Conservation (phyloP, 2,888 invertebrate genomes). For the Furcula furcula region DNA sequence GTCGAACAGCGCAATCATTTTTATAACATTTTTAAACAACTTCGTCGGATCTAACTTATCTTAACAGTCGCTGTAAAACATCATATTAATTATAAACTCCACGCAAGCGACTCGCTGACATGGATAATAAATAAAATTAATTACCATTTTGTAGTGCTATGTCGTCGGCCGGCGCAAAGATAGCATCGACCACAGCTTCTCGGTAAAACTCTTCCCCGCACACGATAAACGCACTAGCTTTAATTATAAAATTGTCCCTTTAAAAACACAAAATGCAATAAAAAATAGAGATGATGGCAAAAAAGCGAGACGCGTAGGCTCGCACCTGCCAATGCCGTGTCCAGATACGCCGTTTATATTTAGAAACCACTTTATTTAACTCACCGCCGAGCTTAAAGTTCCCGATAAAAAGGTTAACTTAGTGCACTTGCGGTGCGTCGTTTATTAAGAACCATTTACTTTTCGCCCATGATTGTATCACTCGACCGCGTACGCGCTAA, state of each 20-base stretch:
- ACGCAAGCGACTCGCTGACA: slow-evolving; percentile 15
- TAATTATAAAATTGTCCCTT: slow-evolving; percentile 75
- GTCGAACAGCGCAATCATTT: no score
- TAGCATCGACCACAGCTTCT: slow-evolving; percentile 58
- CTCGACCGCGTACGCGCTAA: slow-evolving; percentile 51
- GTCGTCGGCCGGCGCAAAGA: slow-evolving; percentile 47
- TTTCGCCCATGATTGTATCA: slow-evolving; percentile 74
- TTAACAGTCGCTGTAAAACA: slow-evolving; percentile 18
- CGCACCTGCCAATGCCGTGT: slow-evolving; percentile 78
- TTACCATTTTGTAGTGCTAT: slow-evolving; percentile 46
- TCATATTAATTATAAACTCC: slow-evolving; percentile 27
- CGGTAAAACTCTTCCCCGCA: slow-evolving; percentile 46
- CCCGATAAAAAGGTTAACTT: slow-evolving; percentile 73
- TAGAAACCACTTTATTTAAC: slow-evolving; percentile 80
- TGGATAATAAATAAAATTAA: slow-evolving; percentile 43
- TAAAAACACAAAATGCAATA: slow-evolving; percentile 53
- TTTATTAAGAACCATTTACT: slow-evolving; percentile 76
- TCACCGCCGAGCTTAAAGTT: slow-evolving; percentile 71
- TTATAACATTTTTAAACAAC: no score
- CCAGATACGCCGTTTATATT: slow-evolving; percentile 78
- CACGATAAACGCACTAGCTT: slow-evolving; percentile 63
- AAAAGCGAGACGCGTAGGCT: slow-evolving; percentile 63
- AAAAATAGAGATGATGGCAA: slow-evolving; percentile 54
- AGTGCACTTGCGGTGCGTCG: slow-evolving; percentile 64
- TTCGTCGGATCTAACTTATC: no score